A percentile compares a stretch with the other conserved stretches of the same genome.
Evolutionary conservation across 64 coral and sea anemone genomes (phyloP).

Genomic region (Orbicella faveolata): DNA sequence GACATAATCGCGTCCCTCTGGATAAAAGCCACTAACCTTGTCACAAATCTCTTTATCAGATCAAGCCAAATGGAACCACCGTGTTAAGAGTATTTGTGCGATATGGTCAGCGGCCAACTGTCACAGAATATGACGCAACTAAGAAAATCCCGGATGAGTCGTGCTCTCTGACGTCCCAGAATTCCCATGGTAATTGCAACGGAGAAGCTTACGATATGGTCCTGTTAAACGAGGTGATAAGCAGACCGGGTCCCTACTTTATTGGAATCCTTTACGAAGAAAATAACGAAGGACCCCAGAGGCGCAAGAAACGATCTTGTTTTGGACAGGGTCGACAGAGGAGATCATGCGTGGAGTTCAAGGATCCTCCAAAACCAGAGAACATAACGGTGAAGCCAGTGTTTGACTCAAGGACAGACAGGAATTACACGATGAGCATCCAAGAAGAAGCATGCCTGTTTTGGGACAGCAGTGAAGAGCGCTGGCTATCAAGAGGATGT

Average conservation of each 20-base stretch:
- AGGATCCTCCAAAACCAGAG: slow-evolving; percentile 66
- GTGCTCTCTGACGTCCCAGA: not conserved
- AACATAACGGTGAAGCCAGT: slow-evolving; percentile 66
- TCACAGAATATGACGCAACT: slow-evolving; percentile 48
- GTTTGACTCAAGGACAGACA: slow-evolving; percentile 62
- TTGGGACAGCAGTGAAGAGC: slow-evolving; percentile 53
- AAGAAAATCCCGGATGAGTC: slow-evolving; percentile 19
- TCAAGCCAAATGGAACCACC: slow-evolving; percentile 11
- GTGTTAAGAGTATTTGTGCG: slow-evolving; percentile 16
- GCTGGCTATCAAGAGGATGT: slow-evolving; percentile 69
- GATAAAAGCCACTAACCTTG: not conserved
- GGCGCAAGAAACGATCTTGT: slow-evolving; percentile 66
- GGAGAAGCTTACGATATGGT: slow-evolving; percentile 20
- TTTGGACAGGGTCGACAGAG: slow-evolving; percentile 44
- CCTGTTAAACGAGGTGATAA: slow-evolving; percentile 32
- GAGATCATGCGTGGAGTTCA: slow-evolving; percentile 79
- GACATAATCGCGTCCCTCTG: too few relatives aligned
- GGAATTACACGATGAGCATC: slow-evolving; percentile 67
- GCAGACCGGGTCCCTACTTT: slow-evolving; percentile 35
- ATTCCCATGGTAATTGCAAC: not conserved
- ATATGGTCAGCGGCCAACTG: slow-evolving; percentile 32
- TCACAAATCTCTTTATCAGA: not conserved
- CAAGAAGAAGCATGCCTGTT: slow-evolving; percentile 57
- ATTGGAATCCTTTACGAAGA: slow-evolving; percentile 56
- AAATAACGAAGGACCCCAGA: not conserved